Percentiles rank a stretch among this genome's conserved stretches.
phyloP scores from a whole-genome alignment of 2,888 invertebrate genomes.

The Apamea epomidion region DNA sequence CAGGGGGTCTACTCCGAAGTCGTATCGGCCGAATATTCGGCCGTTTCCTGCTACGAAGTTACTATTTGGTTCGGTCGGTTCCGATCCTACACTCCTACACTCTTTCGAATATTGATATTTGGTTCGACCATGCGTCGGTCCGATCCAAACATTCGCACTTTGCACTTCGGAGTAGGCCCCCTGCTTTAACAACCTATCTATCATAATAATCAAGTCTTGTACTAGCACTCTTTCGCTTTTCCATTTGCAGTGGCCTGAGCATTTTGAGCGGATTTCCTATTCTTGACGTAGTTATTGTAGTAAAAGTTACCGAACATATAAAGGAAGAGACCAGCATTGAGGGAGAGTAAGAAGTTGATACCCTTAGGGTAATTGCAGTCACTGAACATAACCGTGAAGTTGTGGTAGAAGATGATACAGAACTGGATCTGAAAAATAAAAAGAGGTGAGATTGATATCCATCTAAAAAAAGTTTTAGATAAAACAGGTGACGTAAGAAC shows the following conservation, averaged over 20 bases:
- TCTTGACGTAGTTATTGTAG: slow-evolving; percentile 91
- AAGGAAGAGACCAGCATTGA: slow-evolving; percentile 93
- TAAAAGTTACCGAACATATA: slow-evolving; percentile 95
- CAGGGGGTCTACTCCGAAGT: too few relatives aligned
- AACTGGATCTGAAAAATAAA: slow-evolving; percentile 90
- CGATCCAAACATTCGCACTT: too few relatives aligned
- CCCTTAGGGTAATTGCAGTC: slow-evolving; percentile 93
- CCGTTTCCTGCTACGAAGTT: too few relatives aligned
- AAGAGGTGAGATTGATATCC: background rate
- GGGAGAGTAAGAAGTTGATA: slow-evolving; percentile 92
- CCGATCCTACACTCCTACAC: too few relatives aligned
- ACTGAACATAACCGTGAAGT: slow-evolving; percentile 91
- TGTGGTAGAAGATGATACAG: slow-evolving; percentile 93
- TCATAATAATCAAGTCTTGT: slow-evolving; percentile 63
- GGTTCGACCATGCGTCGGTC: too few relatives aligned
- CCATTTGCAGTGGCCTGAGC: slow-evolving; percentile 66
- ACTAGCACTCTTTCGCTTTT: slow-evolving; percentile 82
- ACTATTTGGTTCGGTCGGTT: too few relatives aligned
- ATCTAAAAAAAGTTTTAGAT: background rate
- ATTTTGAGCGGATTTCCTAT: slow-evolving; percentile 50
- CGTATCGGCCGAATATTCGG: too few relatives aligned
- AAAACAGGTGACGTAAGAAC: background rate
- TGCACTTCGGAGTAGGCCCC: too few relatives aligned
- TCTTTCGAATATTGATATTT: too few relatives aligned
- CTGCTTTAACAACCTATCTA: slow-evolving; percentile 21